These are phyloP conservation scores for Chlamydotis undulata DNA, from an alignment of 2,113 vertebrate genomes.

Conservation along the genomic window DNA sequence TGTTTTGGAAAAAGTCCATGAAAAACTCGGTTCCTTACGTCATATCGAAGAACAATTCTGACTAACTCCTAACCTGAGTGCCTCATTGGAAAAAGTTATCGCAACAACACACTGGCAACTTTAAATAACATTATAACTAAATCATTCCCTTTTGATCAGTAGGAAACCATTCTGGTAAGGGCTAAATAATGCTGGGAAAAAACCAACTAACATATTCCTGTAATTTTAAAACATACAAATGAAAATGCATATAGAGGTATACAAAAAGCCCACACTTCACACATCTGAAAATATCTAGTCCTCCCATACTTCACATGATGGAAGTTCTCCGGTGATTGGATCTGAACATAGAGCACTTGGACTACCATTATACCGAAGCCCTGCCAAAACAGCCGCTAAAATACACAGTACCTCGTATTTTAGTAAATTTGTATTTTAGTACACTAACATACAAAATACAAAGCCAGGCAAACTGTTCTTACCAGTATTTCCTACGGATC, in stretches of 20 bases:
- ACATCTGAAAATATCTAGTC: slow-evolving; percentile 37
- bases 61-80: neutral
- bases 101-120: neutral
- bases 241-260: neutral
- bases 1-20: neutral
- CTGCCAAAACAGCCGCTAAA: neutral
- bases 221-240: neutral
- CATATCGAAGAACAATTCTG: neutral
- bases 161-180: slow-evolving; percentile 18
- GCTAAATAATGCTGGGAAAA: neutral
- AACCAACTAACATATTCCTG: neutral
- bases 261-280: neutral
- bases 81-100: neutral
- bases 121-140: neutral
- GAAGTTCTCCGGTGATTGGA: neutral
- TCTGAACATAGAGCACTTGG: neutral
- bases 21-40: neutral
- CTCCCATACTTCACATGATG: neutral
- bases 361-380: neutral
- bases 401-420: neutral
- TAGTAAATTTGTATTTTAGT: neutral
- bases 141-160: neutral
- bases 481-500: neutral
- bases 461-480: neutral
- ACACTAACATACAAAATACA: neutral